phyloP scores from a whole-genome alignment of 2,113 vertebrate species.

The Diphyllodes magnificus region DNA sequence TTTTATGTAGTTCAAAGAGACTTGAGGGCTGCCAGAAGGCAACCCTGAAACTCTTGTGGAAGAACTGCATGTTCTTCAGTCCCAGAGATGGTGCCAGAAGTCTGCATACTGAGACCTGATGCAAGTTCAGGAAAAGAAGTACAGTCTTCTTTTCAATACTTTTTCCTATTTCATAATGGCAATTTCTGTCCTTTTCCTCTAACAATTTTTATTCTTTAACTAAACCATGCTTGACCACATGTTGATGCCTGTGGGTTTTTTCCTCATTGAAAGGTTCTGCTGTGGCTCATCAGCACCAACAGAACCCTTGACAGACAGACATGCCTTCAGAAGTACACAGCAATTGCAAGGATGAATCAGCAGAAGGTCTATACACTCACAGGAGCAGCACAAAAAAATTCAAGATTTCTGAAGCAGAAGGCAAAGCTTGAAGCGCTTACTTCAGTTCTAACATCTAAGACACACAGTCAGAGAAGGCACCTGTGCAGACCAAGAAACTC shows the following conservation, averaged over 20 bases:
- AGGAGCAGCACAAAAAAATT: neutral
- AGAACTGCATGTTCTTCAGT: neutral
- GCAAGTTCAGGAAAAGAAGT: neutral
- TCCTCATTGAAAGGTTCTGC: neutral
- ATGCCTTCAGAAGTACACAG: neutral
- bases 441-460: neutral
- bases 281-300: neutral
- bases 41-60: neutral
- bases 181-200: neutral
- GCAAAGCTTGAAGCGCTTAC: neutral
- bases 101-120: neutral
- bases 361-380: neutral
- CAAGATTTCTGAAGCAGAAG: neutral
- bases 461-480: neutral
- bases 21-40: neutral
- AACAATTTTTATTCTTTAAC: neutral
- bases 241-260: neutral
- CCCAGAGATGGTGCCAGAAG: neutral
- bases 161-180: neutral
- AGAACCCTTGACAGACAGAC: neutral
- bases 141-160: neutral
- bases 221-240: neutral
- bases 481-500: neutral
- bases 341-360: neutral
- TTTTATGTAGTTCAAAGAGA: neutral